Conservation (phyloP, 2,888 invertebrate species). For the Arenicola marina region DNA sequence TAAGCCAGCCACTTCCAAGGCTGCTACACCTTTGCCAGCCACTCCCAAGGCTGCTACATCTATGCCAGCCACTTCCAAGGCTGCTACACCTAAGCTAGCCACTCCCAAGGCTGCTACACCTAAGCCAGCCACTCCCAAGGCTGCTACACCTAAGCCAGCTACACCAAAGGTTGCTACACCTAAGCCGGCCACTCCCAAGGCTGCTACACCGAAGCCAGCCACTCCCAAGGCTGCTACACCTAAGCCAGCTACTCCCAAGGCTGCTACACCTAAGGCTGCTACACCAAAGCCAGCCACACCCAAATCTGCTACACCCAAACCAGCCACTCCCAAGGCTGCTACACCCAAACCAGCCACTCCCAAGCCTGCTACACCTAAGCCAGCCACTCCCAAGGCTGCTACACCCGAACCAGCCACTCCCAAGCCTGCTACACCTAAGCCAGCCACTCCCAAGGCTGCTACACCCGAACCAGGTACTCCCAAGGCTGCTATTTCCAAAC, state of each 20-base stretch:
- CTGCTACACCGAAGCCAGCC: slow-evolving; percentile 3
- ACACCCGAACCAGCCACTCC: slow-evolving; percentile 16
- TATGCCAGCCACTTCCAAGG: slow-evolving; percentile 16
- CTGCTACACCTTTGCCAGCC: slow-evolving; percentile 18
- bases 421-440: slow-evolving; percentile 16
- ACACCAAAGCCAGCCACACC: neutral
- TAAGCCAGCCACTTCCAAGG: slow-evolving; percentile 22
- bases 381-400: slow-evolving; percentile 9
- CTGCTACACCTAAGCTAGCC: slow-evolving; percentile 13
- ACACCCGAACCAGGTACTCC: slow-evolving; percentile 19
- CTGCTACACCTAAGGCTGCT: neutral
- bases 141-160: slow-evolving; percentile 1
- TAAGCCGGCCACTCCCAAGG: neutral
- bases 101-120: slow-evolving; percentile 10
- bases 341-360: slow-evolving; percentile 8
- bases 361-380: slow-evolving; percentile 9
- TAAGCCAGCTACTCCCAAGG: neutral
- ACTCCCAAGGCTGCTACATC: slow-evolving; percentile 20
- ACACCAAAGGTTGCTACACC: slow-evolving; percentile 2
- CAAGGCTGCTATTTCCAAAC: slow-evolving; percentile 15
- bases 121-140: slow-evolving; percentile 9
- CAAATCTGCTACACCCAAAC: neutral
- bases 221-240: neutral
- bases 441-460: slow-evolving; percentile 18
- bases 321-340: slow-evolving; percentile 9